These are phyloP conservation scores for Willowsia nigromaculata DNA, from an alignment of 2,888 invertebrate genomes.

Conservation along the genomic window DNA sequence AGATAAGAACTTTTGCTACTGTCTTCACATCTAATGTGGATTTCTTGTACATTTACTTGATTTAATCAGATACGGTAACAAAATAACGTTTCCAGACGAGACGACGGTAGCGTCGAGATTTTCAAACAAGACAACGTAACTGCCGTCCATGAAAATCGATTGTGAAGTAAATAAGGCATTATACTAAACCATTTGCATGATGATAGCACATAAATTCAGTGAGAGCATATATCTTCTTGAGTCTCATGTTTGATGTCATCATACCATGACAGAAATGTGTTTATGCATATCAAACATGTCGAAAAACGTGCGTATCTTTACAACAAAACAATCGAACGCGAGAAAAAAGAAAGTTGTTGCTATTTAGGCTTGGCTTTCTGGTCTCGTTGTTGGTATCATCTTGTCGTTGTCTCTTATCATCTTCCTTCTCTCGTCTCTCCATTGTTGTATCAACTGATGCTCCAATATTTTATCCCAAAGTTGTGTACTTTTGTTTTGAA, in stretches of 20 bases:
- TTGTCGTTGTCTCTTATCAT: conserved; percentile 1
- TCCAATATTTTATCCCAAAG: not conserved
- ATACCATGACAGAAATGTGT: conserved; percentile 46
- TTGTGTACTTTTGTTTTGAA: not conserved
- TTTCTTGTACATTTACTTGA: conserved; percentile 8
- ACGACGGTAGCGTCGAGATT: not conserved
- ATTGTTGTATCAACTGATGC: conserved; percentile 22
- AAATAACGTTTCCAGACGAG: conserved; percentile 2
- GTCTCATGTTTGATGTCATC: conserved; percentile 22
- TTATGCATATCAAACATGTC: conserved; percentile 35
- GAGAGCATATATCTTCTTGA: not conserved
- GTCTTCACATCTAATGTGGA: not conserved
- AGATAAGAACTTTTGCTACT: not conserved
- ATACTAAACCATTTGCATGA: conserved; percentile 15
- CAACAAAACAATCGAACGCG: conserved; percentile 26
- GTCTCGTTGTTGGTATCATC: conserved; percentile 14
- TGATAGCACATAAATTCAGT: not conserved
- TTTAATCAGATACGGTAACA: conserved; percentile 13
- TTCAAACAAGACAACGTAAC: conserved; percentile 14
- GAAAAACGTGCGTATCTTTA: conserved; percentile 51
- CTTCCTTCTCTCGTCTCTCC: not conserved
- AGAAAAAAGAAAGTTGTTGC: not conserved
- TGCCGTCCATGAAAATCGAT: conserved; percentile 36
- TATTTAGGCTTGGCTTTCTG: not conserved
- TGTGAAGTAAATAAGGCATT: conserved; percentile 31